These are phyloP conservation scores for Drosophila fungiperda DNA, from an alignment of 2,888 invertebrate genomes.

Conservation along the genomic window DNA sequence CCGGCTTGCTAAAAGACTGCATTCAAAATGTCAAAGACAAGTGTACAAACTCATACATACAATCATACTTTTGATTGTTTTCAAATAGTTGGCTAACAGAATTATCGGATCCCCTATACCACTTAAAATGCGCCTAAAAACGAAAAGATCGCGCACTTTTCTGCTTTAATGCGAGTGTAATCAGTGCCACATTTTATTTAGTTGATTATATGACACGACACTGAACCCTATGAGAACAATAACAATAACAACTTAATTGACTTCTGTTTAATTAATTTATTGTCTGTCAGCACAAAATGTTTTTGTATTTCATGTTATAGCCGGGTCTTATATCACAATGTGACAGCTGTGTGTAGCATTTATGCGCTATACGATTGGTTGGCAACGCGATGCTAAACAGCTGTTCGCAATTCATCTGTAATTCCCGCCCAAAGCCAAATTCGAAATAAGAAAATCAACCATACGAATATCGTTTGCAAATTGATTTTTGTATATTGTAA, in stretches of 20 bases:
- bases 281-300: constrained; percentile 8
- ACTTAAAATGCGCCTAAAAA: not conserved
- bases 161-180: not conserved
- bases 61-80: constrained; percentile 1
- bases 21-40: constrained; percentile 30
- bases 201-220: constrained; percentile 19
- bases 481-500: constrained; percentile 57
- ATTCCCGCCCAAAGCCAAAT: constrained; percentile 14
- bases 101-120: constrained; percentile 31
- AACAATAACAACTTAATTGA: constrained; percentile 26
- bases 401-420: constrained; percentile 45
- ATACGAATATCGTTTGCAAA: constrained; percentile 11
- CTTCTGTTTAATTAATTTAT: constrained; percentile 15
- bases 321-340: constrained; percentile 54
- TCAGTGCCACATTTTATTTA: constrained; percentile 6
- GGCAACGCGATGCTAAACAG: constrained; percentile 62
- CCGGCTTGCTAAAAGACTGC: constrained; percentile 44
- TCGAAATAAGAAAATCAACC: constrained; percentile 1
- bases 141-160: not conserved
- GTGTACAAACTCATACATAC: not conserved
- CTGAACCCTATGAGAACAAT: not conserved
- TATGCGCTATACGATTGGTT: constrained; percentile 33
- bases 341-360: constrained; percentile 17
- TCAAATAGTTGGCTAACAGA: constrained; percentile 22
- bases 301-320: constrained; percentile 20